Conservation (phyloP, 2,113 vertebrate genomes). For the Patagioenas fasciata region DNA sequence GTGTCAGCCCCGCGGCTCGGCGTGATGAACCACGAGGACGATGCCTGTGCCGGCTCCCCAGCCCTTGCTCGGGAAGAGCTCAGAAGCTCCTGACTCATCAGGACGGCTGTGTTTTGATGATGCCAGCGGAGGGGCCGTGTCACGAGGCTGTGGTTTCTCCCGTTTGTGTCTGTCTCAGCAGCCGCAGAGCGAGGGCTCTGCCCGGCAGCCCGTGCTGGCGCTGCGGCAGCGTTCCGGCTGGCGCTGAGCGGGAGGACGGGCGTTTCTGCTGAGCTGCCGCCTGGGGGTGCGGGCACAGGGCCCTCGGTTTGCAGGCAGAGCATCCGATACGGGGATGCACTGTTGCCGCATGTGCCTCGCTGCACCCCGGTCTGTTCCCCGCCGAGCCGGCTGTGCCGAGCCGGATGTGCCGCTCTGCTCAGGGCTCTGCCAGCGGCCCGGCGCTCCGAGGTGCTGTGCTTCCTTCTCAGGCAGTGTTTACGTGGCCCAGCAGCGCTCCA, state of each 20-base stretch:
- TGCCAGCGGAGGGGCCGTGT: not conserved
- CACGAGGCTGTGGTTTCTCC: slow-evolving; percentile 20
- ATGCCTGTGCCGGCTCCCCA: not conserved
- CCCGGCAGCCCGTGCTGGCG: accelerated
- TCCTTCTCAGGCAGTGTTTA: not conserved
- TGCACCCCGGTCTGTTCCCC: accelerated
- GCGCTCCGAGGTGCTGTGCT: accelerated
- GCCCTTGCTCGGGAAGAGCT: not conserved
- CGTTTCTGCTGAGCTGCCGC: accelerated
- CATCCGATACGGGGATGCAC: not conserved
- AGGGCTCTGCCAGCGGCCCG: not conserved
- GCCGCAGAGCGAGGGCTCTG: not conserved
- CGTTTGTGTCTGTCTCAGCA: not conserved
- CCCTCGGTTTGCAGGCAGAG: not conserved
- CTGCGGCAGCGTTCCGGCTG: accelerated
- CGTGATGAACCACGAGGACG: not conserved
- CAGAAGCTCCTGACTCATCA: slow-evolving; percentile 12
- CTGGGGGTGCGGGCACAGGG: not conserved
- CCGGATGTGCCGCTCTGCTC: not conserved
- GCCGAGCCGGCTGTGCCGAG: not conserved
- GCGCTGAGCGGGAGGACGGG: not conserved
- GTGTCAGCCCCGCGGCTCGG: not conserved
- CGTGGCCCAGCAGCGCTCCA: not conserved
- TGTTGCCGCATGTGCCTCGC: not conserved
- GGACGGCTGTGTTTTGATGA: not conserved